Conservation (phyloP, 2,113 vertebrate genomes). For the Ceyx margarethae region DNA sequence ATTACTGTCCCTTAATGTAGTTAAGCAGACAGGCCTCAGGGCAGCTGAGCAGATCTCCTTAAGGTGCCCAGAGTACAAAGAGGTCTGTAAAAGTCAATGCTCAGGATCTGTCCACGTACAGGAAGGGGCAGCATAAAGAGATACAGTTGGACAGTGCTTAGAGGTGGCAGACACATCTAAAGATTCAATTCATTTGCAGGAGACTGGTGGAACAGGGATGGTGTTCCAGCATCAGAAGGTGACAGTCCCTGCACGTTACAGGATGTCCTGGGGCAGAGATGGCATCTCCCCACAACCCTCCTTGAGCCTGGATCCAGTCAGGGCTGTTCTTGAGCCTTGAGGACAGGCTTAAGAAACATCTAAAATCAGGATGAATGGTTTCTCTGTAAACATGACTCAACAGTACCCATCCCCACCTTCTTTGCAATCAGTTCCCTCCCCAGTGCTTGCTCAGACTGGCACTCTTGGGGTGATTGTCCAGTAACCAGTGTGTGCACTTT, state of each 20-base stretch:
- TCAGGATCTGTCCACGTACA: not conserved
- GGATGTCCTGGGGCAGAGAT: not conserved
- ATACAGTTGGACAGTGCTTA: not conserved
- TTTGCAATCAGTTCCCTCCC: not conserved
- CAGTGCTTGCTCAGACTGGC: not conserved
- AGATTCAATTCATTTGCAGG: not conserved
- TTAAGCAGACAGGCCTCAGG: not conserved
- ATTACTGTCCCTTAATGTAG: constrained; percentile 27
- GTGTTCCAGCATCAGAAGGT: not conserved
- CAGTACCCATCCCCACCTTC: not conserved
- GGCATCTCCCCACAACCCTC: not conserved
- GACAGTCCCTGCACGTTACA: not conserved
- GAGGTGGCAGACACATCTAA: not conserved
- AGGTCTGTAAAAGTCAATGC: not conserved
- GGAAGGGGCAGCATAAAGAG: not conserved
- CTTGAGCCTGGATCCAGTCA: accelerated
- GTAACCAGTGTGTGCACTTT: accelerated
- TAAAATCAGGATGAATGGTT: not conserved
- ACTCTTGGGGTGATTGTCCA: accelerated
- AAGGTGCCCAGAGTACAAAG: not conserved
- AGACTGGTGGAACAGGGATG: not conserved
- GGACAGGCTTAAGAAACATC: not conserved
- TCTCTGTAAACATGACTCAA: not conserved
- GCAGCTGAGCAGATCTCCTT: not conserved
- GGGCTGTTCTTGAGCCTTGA: not conserved